phyloP scores from a whole-genome alignment of 1,140 invertebrate genomes.

The Chironomus tepperi region DNA sequence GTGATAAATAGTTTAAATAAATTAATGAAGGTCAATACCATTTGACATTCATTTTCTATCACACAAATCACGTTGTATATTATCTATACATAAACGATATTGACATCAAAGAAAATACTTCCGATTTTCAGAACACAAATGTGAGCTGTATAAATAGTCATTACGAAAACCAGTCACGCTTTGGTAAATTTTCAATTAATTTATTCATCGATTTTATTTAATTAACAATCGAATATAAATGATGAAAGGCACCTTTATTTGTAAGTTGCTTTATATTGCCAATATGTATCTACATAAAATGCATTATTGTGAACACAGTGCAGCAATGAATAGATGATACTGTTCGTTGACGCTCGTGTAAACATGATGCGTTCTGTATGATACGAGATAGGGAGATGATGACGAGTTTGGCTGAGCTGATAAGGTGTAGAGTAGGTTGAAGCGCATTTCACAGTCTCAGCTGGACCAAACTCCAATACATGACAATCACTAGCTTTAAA shows the following conservation, averaged over 20 bases:
- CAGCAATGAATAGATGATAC: too few relatives aligned
- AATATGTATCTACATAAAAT: neutral
- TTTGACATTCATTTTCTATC: too few relatives aligned
- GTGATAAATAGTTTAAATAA: too few relatives aligned
- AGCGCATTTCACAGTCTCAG: too few relatives aligned
- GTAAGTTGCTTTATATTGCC: neutral
- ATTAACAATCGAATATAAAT: neutral
- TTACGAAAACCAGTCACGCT: neutral
- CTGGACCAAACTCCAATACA: too few relatives aligned
- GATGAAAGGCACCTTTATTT: too few relatives aligned
- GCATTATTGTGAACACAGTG: neutral
- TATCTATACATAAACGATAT: neutral
- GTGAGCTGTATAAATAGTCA: neutral
- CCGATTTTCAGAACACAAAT: neutral
- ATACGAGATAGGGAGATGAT: too few relatives aligned
- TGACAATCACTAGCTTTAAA: too few relatives aligned
- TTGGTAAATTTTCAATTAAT: conserved; percentile 15
- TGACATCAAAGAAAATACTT: neutral
- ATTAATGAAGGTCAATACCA: too few relatives aligned
- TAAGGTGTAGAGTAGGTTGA: too few relatives aligned
- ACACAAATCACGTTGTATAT: too few relatives aligned
- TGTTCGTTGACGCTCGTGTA: neutral
- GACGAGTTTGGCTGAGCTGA: too few relatives aligned
- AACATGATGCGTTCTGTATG: neutral
- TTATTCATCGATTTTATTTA: neutral